Evolutionary conservation across 2,888 invertebrate genomes (phyloP).

Genomic region (Chymomyza amoena): DNA sequence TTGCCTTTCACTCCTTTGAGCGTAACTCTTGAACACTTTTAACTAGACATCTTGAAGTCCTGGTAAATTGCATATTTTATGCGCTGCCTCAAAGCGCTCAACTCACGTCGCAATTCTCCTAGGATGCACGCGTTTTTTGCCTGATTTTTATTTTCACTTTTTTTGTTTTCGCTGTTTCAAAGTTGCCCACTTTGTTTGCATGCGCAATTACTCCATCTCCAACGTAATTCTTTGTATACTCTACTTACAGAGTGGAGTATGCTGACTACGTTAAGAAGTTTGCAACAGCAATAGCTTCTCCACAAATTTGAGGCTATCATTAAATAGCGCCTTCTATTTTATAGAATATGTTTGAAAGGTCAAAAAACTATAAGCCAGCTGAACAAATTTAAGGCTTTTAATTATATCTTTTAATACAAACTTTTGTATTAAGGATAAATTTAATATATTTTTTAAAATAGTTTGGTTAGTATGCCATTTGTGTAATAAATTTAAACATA

Average conservation of each 20-base stretch:
- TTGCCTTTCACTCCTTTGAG: not conserved
- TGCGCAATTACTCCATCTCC: slow-evolving; percentile 50
- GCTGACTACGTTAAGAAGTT: not conserved
- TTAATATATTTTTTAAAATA: no score
- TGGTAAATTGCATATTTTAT: slow-evolving; percentile 52
- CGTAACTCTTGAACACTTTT: slow-evolving; percentile 18
- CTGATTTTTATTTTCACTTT: not conserved
- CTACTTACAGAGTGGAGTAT: not conserved
- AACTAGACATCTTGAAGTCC: slow-evolving; percentile 31
- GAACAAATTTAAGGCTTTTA: no score
- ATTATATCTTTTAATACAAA: no score
- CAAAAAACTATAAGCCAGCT: no score
- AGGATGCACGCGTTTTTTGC: slow-evolving; percentile 9
- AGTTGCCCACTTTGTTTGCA: slow-evolving; percentile 53
- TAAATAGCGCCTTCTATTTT: no score
- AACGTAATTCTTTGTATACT: slow-evolving; percentile 29
- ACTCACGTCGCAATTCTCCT: slow-evolving; percentile 6
- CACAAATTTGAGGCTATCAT: no score
- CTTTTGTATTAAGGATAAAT: no score
- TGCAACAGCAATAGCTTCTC: no score
- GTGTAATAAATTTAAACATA: no score
- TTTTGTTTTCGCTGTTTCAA: not conserved
- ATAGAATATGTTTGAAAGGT: no score
- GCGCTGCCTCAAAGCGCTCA: slow-evolving; percentile 10
- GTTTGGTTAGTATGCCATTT: no score